Percentiles rank a stretch among this genome's conserved stretches.
Evolutionary conservation across 2,888 invertebrate genomes (phyloP).

Genomic region (Cacoxenus indagator): DNA sequence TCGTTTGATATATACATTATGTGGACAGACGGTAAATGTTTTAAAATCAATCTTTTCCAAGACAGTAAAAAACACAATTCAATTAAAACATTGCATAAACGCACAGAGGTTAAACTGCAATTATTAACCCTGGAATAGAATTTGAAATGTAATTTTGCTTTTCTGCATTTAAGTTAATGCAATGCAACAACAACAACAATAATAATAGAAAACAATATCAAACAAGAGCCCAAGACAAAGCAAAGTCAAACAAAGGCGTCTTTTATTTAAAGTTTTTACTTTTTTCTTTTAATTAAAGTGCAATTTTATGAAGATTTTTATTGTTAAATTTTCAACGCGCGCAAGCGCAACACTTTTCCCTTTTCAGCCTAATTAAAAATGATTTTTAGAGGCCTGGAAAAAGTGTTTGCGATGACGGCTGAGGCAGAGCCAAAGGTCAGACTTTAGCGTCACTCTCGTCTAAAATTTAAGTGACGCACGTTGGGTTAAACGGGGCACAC

Average conservation of each 20-base stretch:
- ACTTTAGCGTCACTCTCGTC: background rate
- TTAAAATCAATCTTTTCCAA: background rate
- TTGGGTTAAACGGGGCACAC: conserved; percentile 56
- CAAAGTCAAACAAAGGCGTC: conserved; percentile 11
- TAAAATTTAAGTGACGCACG: conserved; percentile 30
- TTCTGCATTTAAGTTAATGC: conserved; percentile 19
- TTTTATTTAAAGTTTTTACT: background rate
- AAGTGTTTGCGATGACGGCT: conserved; percentile 24
- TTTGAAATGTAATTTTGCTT: conserved; percentile 56
- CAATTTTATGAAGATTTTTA: conserved; percentile 61
- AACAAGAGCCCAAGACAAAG: background rate
- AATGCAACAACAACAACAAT: conserved; percentile 35
- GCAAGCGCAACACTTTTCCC: background rate
- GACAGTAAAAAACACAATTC: background rate
- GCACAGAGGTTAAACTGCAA: conserved; percentile 53
- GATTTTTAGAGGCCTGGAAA: background rate
- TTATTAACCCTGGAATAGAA: conserved; percentile 54
- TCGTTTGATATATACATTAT: background rate
- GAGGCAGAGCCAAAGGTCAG: conserved; percentile 36
- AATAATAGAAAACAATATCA: conserved; percentile 21
- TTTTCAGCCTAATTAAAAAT: conserved; percentile 13
- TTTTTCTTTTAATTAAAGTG: conserved; percentile 48
- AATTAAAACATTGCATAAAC: background rate
- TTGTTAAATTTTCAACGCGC: conserved; percentile 55
- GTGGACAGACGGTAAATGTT: background rate